phyloP scores from a whole-genome alignment of 2,888 invertebrate species.

The Drosophila seclusa region DNA sequence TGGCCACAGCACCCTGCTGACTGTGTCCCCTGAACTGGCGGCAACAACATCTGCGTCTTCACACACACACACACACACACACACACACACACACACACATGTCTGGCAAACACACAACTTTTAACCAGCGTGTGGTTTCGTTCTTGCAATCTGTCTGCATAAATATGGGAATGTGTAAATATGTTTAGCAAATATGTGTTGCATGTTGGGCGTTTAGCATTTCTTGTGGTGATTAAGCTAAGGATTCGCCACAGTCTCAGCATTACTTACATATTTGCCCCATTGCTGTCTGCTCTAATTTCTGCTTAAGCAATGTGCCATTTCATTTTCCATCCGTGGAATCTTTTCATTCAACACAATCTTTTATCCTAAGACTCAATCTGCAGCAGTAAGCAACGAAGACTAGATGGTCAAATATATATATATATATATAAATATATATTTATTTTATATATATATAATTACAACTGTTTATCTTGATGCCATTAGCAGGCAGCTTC shows the following conservation, averaged over 20 bases:
- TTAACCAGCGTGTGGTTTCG: conserved; percentile 13
- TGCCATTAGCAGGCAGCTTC: background rate
- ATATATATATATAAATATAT: background rate
- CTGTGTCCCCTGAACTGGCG: conserved; percentile 16
- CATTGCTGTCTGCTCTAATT: conserved; percentile 16
- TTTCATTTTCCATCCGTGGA: conserved; percentile 31
- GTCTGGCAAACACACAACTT: conserved; percentile 10
- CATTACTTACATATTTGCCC: conserved; percentile 7
- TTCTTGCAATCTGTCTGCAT: conserved; percentile 20
- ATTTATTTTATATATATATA: background rate
- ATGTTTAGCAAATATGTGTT: conserved; percentile 30
- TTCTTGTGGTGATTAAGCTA: conserved; percentile 19
- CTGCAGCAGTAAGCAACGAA: background rate
- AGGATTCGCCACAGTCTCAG: conserved; percentile 12
- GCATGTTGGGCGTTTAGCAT: conserved; percentile 18
- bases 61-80: background rate
- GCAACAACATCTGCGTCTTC: conserved; percentile 38
- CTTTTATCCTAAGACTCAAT: background rate
- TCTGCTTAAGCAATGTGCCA: conserved; percentile 7
- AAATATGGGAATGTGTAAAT: conserved; percentile 11
- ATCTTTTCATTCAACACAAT: conserved; percentile 1
- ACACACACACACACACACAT: conserved; percentile 12
- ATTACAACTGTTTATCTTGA: background rate
- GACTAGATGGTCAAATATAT: background rate
- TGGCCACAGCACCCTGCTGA: conserved; percentile 46